These are phyloP conservation scores for Rhynchomys soricoides DNA, from an alignment of 2,113 vertebrate species.

Conservation along the genomic window DNA sequence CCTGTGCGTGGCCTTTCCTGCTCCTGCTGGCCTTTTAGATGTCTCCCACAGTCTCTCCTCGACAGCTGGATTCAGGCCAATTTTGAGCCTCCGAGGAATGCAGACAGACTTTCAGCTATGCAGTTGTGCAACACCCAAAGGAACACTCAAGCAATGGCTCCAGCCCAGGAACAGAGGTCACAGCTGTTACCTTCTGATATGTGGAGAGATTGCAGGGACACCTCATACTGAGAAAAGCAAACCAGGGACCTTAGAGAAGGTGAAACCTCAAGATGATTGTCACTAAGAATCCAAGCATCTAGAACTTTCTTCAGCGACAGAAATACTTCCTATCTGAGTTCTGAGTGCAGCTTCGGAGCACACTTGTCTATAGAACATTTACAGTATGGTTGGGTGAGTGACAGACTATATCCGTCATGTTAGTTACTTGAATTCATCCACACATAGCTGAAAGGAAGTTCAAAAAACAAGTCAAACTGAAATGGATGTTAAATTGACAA, in stretches of 20 bases:
- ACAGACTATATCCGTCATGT: neutral
- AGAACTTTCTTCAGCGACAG: neutral
- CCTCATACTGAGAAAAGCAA: neutral
- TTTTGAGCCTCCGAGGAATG: slow-evolving; percentile 50
- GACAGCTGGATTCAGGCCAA: slow-evolving; percentile 59
- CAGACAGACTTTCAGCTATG: neutral
- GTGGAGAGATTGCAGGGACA: neutral
- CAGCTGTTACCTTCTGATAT: slow-evolving; percentile 39
- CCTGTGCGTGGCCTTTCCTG: neutral
- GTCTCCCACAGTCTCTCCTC: neutral
- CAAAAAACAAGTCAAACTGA: neutral
- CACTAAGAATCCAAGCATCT: neutral
- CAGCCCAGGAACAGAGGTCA: neutral
- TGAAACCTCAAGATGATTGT: neutral
- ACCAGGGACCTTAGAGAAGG: neutral
- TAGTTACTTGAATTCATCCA: slow-evolving; percentile 11
- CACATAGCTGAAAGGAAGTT: neutral
- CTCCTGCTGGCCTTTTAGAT: neutral
- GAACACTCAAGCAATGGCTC: neutral
- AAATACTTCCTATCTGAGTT: neutral
- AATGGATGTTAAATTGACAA: neutral
- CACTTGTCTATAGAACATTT: neutral
- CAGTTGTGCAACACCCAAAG: neutral
- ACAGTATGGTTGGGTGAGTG: neutral
- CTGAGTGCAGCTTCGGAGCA: neutral